Base-by-base conservation (phyloP, 1,140 invertebrate genomes). In the Caerostris darwini region DNA sequence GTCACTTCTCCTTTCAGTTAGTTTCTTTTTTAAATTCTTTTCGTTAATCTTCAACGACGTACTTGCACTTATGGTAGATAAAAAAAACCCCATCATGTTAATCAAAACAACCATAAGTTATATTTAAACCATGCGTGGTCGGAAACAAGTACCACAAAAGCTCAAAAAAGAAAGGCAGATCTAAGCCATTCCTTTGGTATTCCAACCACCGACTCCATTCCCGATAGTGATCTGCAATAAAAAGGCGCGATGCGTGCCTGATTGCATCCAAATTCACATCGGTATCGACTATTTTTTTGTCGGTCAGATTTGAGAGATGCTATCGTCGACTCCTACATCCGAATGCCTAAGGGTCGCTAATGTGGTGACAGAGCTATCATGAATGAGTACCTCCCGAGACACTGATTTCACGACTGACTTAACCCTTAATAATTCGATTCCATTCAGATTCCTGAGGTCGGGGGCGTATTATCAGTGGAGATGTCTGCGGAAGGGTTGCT, bases 221-320 rank as follows among this genome's bases (percentile, higher is more conserved):
- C 7, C 54, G 82, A 85, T 57, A 58, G 54, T 54, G 17, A 85
- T 57, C 82, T 12, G 69, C 69, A 77, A 34, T 87, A 1, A 6
- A n/a, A 53, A 53, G 59, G 59, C 10, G 85, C 59, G 85, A 64
- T 61, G 85, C n/a, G 57, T 14, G 85, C 34, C 58, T 53, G 85
- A 64, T 87, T 50, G 57, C 53, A n/a, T 83, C 82, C 57, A 56
- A 83, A 83, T 56, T 58, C 56, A 54, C 14, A 54, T 14, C 82
- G n/a, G 82, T 58, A 77, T 77, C 50, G 69, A 34, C 69, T 77
- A 77, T 77, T 77, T 34, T 64, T 83, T 83, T 83, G 82, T 83
- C 82, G 82, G 82, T 83, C 82, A 83, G 57, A 83, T 58, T 83
- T 17, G 69, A 53, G 69, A 77, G 19, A 77, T 50, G 69, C 12